Evolutionary conservation across 2,888 invertebrate species (phyloP), one percentile per base, ranked within the genome.

Genomic region (Phragmatobia fuliginosa): DNA sequence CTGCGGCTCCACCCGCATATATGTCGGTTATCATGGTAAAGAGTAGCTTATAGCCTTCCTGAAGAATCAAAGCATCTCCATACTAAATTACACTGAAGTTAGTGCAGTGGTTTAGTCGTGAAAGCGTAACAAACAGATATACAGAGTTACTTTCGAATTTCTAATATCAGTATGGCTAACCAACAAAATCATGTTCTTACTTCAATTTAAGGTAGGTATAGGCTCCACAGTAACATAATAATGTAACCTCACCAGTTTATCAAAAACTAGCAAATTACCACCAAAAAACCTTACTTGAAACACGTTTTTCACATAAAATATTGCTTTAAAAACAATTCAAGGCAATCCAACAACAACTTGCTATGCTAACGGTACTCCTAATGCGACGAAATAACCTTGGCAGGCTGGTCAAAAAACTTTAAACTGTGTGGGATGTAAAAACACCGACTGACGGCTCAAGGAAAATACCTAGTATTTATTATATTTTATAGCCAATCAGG

Each of bases 401-500:
- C 60, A 62, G 21, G 66, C 28, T 58, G 78, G 81, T 79, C 77
- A 79, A 81, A 77, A 82, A 82, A 78, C 80, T 75, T 67, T 25
- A 45, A 32, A 25, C 64, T 60, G 36, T 64, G 71, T 72, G 56
- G 70, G 62, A 65, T 10, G 59, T 67, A 80, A 81, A 80, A 77
- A 72, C 63, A 18, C 10, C 64, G 49, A 28, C 63, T 49, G 72
- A 71, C 33, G 25, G 63, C 56, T 73, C 70, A 68, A 82, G 72
- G 73, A 81, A 71, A 79, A 70, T 65, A 25, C 10, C 1, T 62
- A 71, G 56, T 59, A 21, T 70, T 41, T 60, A 52, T 49, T 38
- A 61, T 67, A 45, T 52, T 64, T n/a, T 33, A 32, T 31, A 21
- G 28, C 52, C 62, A 66, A 60, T 66, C 52, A n/a, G 33, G 49